phyloP scores from a whole-genome alignment of 2,113 vertebrate species.

The Saguinus imperator region DNA sequence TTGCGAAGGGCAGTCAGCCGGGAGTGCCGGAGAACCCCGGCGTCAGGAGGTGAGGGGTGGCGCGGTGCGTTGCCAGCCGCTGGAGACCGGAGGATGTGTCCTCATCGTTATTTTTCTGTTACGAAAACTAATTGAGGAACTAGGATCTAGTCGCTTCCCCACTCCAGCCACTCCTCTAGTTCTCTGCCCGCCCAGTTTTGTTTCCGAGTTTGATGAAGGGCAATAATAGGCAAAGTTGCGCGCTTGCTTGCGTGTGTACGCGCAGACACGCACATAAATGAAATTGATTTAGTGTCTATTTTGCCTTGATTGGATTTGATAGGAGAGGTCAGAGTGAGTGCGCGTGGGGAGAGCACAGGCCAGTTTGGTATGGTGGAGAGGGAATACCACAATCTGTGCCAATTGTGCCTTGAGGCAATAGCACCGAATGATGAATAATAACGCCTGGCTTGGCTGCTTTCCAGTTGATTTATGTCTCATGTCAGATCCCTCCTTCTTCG shows the following conservation, averaged over 20 bases:
- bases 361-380: conserved; percentile 50
- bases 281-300: not conserved
- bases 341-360: conserved; percentile 39
- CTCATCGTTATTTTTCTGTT: conserved; percentile 28
- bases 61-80: not conserved
- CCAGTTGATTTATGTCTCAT: conserved; percentile 72
- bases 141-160: not conserved
- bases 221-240: conserved; percentile 31
- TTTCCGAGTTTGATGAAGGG: conserved; percentile 15
- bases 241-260: too few species aligned
- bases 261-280: not conserved
- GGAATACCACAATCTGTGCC: conserved; percentile 68
- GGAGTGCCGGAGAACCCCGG: not conserved
- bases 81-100: not conserved
- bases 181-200: not conserved
- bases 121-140: conserved; percentile 63
- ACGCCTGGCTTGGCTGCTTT: conserved; percentile 72
- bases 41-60: conserved; percentile 14
- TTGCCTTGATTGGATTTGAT: not conserved
- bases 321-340: not conserved
- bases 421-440: conserved; percentile 70
- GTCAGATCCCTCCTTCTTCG: conserved; percentile 57
- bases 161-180: not conserved
- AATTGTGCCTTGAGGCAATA: conserved; percentile 69
- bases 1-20: not conserved